Base-by-base conservation (phyloP, 2,113 vertebrate species). In the Formicarius rufipectus region DNA sequence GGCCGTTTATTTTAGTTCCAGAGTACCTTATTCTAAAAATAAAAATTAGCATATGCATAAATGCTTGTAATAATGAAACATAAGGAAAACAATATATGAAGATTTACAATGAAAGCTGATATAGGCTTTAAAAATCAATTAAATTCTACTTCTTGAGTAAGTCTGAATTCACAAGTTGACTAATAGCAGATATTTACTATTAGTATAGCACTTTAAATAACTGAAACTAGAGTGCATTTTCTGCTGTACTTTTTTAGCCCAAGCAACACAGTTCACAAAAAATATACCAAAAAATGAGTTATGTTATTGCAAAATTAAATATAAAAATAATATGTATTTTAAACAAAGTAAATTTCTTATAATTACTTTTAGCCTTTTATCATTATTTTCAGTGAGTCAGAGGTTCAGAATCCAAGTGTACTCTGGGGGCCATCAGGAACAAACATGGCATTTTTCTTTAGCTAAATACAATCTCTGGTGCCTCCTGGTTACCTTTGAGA, bases 381-480 rank as follows among this genome's bases (percentile, higher is more conserved):
- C 42, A 76, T 68, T 93, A 82, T 92, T 95, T 90, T 16, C 18
- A 35, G 60, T 45, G 68, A 84, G 30, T 90, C 94, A 96, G 87
- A 94, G 72, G 64, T 39, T 96, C 45, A 93, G 87, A 97, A 85
- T 84, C 66, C 87, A 97, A 94, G 82, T 85, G 66, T 73, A 50
- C 81, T 80, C 82, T 64, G 69, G 73, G 52, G 68, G 53, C 66
- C 93, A 93, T 97, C 89, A 95, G 23, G 62, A 82, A 96, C 84
- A 97, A 82, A 88, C 40, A 96, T 27, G 84, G 67, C 89, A 96
- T 96, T 96, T 92, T 66, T 97, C 76, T 95, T 64, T 30, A 80
- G 87, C 47, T 96, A 87, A 93, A 69, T 82, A 28, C 18, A 88
- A 35, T 92, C 31, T 91, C 82, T 88, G 84, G 21, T 91, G 71